Percentiles rank a stretch among this genome's conserved stretches.
Conservation (phyloP, 2,888 invertebrate genomes). For the Coenonympha arcania region DNA sequence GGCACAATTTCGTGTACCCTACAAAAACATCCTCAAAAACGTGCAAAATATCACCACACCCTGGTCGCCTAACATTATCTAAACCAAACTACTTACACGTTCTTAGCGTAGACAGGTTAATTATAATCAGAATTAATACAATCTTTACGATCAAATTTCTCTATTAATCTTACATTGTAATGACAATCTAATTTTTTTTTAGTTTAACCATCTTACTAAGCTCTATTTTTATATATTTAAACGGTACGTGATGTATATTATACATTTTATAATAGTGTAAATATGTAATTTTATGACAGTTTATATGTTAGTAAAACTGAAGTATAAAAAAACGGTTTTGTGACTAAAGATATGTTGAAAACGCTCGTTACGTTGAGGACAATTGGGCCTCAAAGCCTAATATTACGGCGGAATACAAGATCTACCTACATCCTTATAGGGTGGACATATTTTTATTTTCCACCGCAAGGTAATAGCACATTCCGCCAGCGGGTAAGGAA, state of each 20-base stretch:
- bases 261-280: slow-evolving; percentile 71
- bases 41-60: slow-evolving; percentile 75
- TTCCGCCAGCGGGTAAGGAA: slow-evolving; percentile 14
- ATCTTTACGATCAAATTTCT: slow-evolving; percentile 61
- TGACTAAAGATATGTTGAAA: slow-evolving; percentile 48
- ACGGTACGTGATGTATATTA: slow-evolving; percentile 68
- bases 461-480: not conserved
- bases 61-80: slow-evolving; percentile 74
- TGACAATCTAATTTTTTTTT: slow-evolving; percentile 63
- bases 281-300: slow-evolving; percentile 62
- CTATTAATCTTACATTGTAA: slow-evolving; percentile 64
- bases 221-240: slow-evolving; percentile 65
- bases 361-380: slow-evolving; percentile 16
- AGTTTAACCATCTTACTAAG: slow-evolving; percentile 70
- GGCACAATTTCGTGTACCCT: slow-evolving; percentile 60
- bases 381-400: not conserved
- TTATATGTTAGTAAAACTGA: slow-evolving; percentile 48
- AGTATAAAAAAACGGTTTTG: slow-evolving; percentile 40
- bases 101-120: slow-evolving; percentile 59
- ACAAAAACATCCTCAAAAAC: slow-evolving; percentile 74
- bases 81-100: slow-evolving; percentile 67
- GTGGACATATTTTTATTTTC: not conserved
- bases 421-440: slow-evolving; percentile 1
- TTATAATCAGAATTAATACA: slow-evolving; percentile 50
- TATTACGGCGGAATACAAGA: slow-evolving; percentile 7